Evolutionary conservation across 2,113 vertebrate genomes (phyloP).

Genomic region (Lophius piscatorius): DNA sequence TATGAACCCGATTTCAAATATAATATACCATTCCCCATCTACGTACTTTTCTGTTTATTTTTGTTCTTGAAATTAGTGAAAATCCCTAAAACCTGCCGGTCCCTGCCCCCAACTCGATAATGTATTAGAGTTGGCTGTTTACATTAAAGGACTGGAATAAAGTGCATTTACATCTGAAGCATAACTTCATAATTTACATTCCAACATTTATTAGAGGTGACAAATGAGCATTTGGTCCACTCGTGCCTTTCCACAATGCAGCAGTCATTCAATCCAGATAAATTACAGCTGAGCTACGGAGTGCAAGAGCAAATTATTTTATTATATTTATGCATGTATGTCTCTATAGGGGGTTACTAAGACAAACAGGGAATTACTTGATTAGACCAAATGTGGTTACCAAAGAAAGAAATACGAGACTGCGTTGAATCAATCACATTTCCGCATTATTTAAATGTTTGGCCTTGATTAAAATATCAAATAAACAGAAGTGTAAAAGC

Average conservation of each 20-base stretch:
- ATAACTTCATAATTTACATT: conserved; percentile 99
- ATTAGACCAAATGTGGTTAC: conserved; percentile 73
- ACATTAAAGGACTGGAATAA: conserved; percentile 99
- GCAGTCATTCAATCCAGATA: conserved; percentile 85
- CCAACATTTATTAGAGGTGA: conserved; percentile 99
- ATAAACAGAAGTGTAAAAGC: conserved; percentile 41
- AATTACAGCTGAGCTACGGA: conserved; percentile 80
- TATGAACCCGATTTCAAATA: conserved; percentile 97
- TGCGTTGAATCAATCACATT: conserved; percentile 59
- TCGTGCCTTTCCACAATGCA: conserved; percentile 84
- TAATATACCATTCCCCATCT: conserved; percentile 96
- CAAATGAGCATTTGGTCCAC: conserved; percentile 85
- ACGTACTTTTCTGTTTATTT: conserved; percentile 97
- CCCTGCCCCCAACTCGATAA: conserved; percentile 66
- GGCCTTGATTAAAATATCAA: conserved; percentile 48
- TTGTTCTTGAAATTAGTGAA: conserved; percentile 98
- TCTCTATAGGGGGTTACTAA: conserved; percentile 78
- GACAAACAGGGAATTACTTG: conserved; percentile 77
- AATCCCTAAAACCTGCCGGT: conserved; percentile 91
- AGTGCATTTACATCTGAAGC: conserved; percentile 99
- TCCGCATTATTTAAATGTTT: conserved; percentile 63
- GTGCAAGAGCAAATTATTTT: conserved; percentile 84
- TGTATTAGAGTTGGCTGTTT: conserved; percentile 83
- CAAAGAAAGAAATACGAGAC: conserved; percentile 74
- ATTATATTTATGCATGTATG: conserved; percentile 85